These are phyloP conservation scores for Lithosia quadra DNA, from an alignment of 2,888 invertebrate genomes.

Conservation along the genomic window DNA sequence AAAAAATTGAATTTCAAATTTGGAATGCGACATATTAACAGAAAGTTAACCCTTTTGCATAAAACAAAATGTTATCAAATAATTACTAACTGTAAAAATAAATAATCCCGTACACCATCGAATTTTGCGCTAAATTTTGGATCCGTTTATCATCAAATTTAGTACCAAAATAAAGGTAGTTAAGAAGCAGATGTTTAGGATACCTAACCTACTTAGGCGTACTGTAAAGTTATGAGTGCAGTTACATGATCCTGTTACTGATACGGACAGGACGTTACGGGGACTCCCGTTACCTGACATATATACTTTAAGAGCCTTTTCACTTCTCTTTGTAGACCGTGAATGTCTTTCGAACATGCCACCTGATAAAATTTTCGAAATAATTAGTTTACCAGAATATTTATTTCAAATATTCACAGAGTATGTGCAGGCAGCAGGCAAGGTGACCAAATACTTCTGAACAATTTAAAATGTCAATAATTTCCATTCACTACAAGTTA, in stretches of 20 bases:
- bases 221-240: slow-evolving; percentile 13
- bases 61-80: not conserved
- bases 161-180: slow-evolving; percentile 19
- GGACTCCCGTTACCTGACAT: slow-evolving; percentile 15
- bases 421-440: no score
- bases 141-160: not conserved
- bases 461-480: no score
- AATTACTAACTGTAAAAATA: not conserved
- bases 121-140: not conserved
- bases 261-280: slow-evolving; percentile 12
- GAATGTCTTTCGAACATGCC: not conserved
- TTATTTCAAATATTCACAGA: not conserved
- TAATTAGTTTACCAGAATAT: not conserved
- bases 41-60: not conserved
- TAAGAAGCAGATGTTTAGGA: slow-evolving; percentile 35
- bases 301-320: slow-evolving; percentile 8
- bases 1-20: no score
- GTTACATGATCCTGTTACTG: slow-evolving; percentile 27
- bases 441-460: no score
- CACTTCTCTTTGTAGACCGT: not conserved
- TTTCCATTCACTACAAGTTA: no score
- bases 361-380: slow-evolving; percentile 2
- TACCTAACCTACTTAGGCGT: slow-evolving; percentile 28
- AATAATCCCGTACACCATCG: not conserved
- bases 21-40: no score